Conservation (phyloP, 2,797 vertebrate genomes). For the Alectoris magna region DNA sequence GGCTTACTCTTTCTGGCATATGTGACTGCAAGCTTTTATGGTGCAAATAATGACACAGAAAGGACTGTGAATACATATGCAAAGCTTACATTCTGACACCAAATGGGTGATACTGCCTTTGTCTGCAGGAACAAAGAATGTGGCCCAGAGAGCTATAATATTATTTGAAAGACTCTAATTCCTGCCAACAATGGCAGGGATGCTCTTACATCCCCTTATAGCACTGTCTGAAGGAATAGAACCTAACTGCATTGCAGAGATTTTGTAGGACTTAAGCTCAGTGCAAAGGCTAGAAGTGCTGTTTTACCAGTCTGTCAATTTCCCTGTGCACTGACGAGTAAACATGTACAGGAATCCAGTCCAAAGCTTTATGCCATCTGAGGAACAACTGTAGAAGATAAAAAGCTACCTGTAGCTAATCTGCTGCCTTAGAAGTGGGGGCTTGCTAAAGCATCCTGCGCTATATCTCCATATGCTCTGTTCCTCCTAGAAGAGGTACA, state of each 20-base stretch:
- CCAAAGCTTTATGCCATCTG: neutral
- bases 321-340: neutral
- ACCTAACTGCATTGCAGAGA: slow-evolving; percentile 37
- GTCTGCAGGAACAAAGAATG: neutral
- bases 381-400: neutral
- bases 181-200: neutral
- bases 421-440: neutral
- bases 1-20: neutral
- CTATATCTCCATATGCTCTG: accelerated
- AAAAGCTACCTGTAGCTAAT: neutral
- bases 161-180: neutral
- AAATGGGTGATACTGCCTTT: neutral
- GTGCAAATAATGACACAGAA: neutral
- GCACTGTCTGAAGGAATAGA: neutral
- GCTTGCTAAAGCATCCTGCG: accelerated
- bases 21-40: neutral
- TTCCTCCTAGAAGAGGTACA: neutral
- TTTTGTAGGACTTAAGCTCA: neutral
- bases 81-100: neutral
- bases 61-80: neutral
- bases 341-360: neutral
- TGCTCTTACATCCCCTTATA: neutral
- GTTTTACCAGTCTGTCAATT: neutral
- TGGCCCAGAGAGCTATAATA: neutral
- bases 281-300: neutral